Evolutionary conservation across 1,140 invertebrate species (phyloP).

Genomic region (Alviniconcha marisindica): DNA sequence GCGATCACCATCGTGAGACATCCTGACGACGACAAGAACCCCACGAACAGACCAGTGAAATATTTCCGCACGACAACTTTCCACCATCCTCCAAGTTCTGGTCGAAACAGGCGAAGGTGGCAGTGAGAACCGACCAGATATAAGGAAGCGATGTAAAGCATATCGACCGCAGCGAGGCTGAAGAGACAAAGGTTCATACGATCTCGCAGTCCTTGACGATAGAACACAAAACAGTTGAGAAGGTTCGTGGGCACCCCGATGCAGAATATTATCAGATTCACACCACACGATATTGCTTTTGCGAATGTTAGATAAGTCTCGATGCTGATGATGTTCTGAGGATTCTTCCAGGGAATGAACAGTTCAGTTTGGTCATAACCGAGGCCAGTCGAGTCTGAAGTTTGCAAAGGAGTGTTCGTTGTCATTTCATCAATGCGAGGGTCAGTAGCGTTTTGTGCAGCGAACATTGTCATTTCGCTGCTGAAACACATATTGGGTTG

Average conservation of each 20-base stretch:
- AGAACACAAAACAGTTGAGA: constrained; percentile 17
- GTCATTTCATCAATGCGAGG: too few relatives aligned
- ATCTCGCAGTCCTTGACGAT: constrained; percentile 11
- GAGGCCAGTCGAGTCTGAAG: too few relatives aligned
- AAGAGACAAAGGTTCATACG: constrained; percentile 31
- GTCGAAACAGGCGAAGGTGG: neutral
- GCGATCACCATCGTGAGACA: constrained; percentile 25
- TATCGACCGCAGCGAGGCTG: neutral
- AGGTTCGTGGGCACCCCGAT: constrained; percentile 2
- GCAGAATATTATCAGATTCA: neutral
- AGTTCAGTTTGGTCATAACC: too few relatives aligned
- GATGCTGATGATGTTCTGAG: neutral
- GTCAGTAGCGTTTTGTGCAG: too few relatives aligned
- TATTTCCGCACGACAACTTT: constrained; percentile 16
- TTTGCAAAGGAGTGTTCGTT: too few relatives aligned
- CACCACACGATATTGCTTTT: neutral
- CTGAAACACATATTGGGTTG: too few relatives aligned
- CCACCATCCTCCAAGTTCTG: constrained; percentile 6
- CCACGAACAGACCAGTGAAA: neutral
- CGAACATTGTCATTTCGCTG: too few relatives aligned
- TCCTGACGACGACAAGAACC: constrained; percentile 15
- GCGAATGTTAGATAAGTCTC: neutral
- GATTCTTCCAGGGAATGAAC: constrained; percentile 8
- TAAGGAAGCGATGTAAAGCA: neutral
- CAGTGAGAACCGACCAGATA: neutral